These are phyloP conservation scores for Frankliniella intonsa DNA, from an alignment of 2,888 invertebrate species.

Conservation along the genomic window DNA sequence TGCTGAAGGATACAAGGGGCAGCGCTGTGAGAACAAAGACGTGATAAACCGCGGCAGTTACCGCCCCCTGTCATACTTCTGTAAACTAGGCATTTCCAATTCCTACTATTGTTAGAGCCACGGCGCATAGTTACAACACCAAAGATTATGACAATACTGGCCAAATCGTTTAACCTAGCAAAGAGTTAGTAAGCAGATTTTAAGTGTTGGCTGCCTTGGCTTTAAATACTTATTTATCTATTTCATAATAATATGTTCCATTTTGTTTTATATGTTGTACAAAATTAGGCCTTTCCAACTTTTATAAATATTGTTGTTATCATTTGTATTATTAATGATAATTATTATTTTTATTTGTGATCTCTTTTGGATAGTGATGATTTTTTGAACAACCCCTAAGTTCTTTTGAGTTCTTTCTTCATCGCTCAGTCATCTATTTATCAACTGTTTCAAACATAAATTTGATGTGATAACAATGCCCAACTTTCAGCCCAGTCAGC, in stretches of 20 bases:
- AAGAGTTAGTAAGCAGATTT: too few species aligned
- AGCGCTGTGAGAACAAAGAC: conserved; percentile 75
- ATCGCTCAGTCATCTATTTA: conserved; percentile 17
- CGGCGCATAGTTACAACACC: not conserved
- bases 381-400: conserved; percentile 5
- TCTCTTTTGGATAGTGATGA: conserved; percentile 20
- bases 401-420: not conserved
- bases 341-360: conserved; percentile 26
- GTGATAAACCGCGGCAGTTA: conserved; percentile 70
- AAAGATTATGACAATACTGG: conserved; percentile 5
- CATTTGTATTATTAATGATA: conserved; percentile 27
- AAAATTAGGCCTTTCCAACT: conserved; percentile 26
- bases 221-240: conserved; percentile 22
- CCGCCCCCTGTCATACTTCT: conserved; percentile 61
- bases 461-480: conserved; percentile 7
- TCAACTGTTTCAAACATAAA: conserved; percentile 5
- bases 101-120: conserved; percentile 65
- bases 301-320: conserved; percentile 26
- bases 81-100: conserved; percentile 72
- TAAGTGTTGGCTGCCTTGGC: not conserved
- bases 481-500: conserved; percentile 17
- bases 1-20: conserved; percentile 73
- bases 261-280: conserved; percentile 27
- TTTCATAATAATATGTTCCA: conserved; percentile 4
- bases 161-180: not conserved